Percentiles rank a stretch among this genome's conserved stretches.
These are phyloP conservation scores for Lycodopsis pacificus DNA, from an alignment of 2,797 vertebrate species.

Conservation along the genomic window DNA sequence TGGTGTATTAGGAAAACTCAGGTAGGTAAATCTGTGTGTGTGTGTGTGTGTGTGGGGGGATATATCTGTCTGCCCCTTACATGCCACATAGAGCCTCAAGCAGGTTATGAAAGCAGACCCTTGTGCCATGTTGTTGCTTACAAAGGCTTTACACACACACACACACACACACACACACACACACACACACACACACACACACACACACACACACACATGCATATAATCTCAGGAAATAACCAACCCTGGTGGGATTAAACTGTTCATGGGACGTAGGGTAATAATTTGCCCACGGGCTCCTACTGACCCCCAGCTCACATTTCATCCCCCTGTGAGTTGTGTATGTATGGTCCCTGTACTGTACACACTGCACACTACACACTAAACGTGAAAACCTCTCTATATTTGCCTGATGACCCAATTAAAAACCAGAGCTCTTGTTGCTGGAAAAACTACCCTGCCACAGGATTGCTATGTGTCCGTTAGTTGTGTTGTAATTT, in stretches of 20 bases:
- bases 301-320: not conserved
- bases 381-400: not conserved
- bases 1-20: slow-evolving; percentile 30
- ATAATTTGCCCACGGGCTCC: slow-evolving; percentile 15
- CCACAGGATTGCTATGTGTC: not conserved
- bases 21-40: slow-evolving; percentile 13
- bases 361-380: not conserved
- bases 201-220: not conserved
- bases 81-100: slow-evolving; percentile 11
- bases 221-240: slow-evolving; percentile 32
- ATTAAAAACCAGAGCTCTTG: not conserved
- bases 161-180: slow-evolving; percentile 7
- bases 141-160: slow-evolving; percentile 9
- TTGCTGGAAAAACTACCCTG: slow-evolving; percentile 2
- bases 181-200: not conserved
- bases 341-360: not conserved
- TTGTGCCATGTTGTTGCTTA: slow-evolving; percentile 25
- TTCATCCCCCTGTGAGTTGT: slow-evolving; percentile 8
- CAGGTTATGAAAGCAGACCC: slow-evolving; percentile 20
- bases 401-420: not conserved
- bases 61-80: not conserved
- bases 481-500: not conserved
- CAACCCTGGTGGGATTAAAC: slow-evolving; percentile 13
- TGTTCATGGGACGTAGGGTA: not conserved
- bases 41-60: not conserved